Percentiles rank a stretch among this genome's conserved stretches.
phyloP scores from a whole-genome alignment of 2,888 invertebrate species.

The Agriopis leucophaearia region DNA sequence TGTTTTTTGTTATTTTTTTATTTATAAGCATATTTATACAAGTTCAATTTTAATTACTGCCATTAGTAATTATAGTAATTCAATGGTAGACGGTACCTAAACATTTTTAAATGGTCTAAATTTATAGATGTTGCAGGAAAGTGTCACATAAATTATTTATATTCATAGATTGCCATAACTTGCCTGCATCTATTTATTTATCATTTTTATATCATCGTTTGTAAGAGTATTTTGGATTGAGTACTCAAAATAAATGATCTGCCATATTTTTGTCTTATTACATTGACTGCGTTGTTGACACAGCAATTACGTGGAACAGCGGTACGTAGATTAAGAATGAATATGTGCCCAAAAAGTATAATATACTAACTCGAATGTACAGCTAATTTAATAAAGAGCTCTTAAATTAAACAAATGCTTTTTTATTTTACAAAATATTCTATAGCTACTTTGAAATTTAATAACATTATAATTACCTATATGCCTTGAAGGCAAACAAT shows the following conservation, averaged over 20 bases:
- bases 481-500: conserved; percentile 30
- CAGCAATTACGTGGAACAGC: conserved; percentile 75
- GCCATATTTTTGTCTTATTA: conserved; percentile 85
- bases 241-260: conserved; percentile 86
- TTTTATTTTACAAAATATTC: conserved; percentile 42
- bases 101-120: conserved; percentile 64
- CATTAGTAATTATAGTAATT: conserved; percentile 79
- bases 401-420: conserved; percentile 64
- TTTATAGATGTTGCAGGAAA: conserved; percentile 81
- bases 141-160: conserved; percentile 81
- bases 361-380: conserved; percentile 87
- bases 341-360: conserved; percentile 86
- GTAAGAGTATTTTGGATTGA: conserved; percentile 79
- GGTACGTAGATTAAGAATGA: conserved; percentile 82
- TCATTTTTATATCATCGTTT: conserved; percentile 78
- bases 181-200: conserved; percentile 85
- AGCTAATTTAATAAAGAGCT: conserved; percentile 87
- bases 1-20: conserved; percentile 84
- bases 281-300: conserved; percentile 81
- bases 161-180: conserved; percentile 83
- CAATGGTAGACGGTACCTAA: conserved; percentile 64
- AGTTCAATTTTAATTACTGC: conserved; percentile 81
- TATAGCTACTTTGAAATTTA: conserved; percentile 39
- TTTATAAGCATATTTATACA: conserved; percentile 84
- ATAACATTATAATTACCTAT: conserved; percentile 42